Base-by-base conservation (phyloP, 1,140 invertebrate genomes). In the Diorhabda sublineata region DNA sequence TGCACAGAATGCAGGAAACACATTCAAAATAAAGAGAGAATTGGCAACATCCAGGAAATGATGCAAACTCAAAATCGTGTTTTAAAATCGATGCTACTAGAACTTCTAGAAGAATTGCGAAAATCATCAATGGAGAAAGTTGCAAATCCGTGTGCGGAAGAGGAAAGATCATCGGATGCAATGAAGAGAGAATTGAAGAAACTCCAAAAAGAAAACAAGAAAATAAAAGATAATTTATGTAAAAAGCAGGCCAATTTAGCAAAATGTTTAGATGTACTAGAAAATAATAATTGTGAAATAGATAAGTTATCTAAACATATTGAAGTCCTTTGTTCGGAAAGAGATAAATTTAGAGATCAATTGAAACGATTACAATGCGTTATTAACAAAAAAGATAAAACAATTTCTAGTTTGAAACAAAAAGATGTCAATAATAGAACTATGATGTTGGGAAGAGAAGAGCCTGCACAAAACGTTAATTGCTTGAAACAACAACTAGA, bases 61-160 rank as follows among this genome's bases (percentile, higher is more conserved):
- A 57, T 65, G 64, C 64, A 65, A 57, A 57, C 11, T 58, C 64
- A 65, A 44, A 65, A 65, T 57, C 47, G 57, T 9, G 11, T 45
- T 41, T 9, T 65, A 5, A 57, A 65, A 5, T 42, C 26, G 4
- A 6, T 65, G 44, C 52, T 65, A 8, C 1, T 57, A n/a, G 11
- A 57, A 65, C 8, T 56, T 65, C 11, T 57, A 57, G 64, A 65
- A 8, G 64, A 65, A 41, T 6, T 57, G 9, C 56, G 57, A n/a
- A 43, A 47, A 45, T 45, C 44, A 44, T 42, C 26, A 11, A 41
- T 42, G 5, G 63, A 64, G 3, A 26, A 57, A 26, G 11, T 45
- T 3, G 9, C 42, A 45, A 4, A 56, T 58, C 5, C 5, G 9
- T n/a, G 64, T 45, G 2, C 56, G 5, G 43, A 26, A n/a, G 56